Evolutionary conservation across 2,797 vertebrate species (phyloP), one percentile per base, ranked within the genome.

Genomic region (Alcedo atthis): DNA sequence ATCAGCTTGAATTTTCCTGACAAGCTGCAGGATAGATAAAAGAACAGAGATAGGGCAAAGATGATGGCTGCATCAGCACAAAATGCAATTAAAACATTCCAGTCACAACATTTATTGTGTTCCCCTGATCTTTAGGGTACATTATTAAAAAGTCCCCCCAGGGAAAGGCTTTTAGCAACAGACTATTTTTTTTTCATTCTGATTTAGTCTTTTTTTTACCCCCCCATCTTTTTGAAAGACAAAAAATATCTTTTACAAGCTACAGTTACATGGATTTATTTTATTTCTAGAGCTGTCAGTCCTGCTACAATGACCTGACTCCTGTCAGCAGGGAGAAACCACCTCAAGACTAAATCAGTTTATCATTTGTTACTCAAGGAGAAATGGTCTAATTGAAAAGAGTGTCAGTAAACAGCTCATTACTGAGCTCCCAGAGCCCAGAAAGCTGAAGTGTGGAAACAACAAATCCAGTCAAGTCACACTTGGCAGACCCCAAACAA

Each of bases 341-440:
- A 63, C 33, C 45, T 58, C 2, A 19, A 84, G 42, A 85, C 13
- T 35, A 81, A 90, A 81, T 61, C 54, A 74, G 30, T 89, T 81
- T 30, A 85, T 66, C 17, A n/a, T 62, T 90, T 85, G n/a, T 61
- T 66, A 48, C 19, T 35, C 24, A 49, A 78, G 55, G 15, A 92
- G 55, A 74, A 89, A 74, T 37, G 35, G 42, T 55, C 71, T 92
- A 89, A 93, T 86, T 89, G 89, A 94, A 95, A 85, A 67, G 45
- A 84, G 73, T 54, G 43, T 51, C 81, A 59, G 91, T 54, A 88
- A 95, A 90, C 45, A 89, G 40, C 75, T 93, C 82, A 53, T 91
- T 94, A 87, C 55, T 86, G 59, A 75, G 62, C 86, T 57, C 58
- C 79, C 71, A 80, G 71, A 84, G 35, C 40, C 42, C 75, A 73